phyloP scores from a whole-genome alignment of 2,113 vertebrate species.

The Epinephelus lanceolatus region DNA sequence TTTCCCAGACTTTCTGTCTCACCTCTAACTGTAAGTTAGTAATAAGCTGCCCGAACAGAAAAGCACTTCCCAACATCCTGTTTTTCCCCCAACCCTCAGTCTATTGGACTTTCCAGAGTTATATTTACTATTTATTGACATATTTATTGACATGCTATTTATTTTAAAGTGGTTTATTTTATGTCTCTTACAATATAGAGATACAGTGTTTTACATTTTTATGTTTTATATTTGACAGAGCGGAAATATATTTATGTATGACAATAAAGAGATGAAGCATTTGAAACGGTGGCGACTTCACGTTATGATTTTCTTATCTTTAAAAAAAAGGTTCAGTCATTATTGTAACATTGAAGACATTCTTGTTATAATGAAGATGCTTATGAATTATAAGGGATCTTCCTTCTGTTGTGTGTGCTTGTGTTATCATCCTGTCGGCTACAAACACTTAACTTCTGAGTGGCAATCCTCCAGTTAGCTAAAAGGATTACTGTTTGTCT shows the following conservation, averaged over 20 bases:
- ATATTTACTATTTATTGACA: conserved; percentile 76
- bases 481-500: conserved; percentile 31
- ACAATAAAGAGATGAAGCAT: conserved; percentile 74
- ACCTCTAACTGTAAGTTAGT: conserved; percentile 46
- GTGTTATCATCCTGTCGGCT: conserved; percentile 21
- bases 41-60: conserved; percentile 14
- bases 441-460: conserved; percentile 36
- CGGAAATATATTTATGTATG: conserved; percentile 51
- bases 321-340: conserved; percentile 14
- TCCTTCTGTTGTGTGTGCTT: conserved; percentile 25
- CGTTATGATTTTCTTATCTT: conserved; percentile 41
- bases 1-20: conserved; percentile 79
- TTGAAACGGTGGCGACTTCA: conserved; percentile 56
- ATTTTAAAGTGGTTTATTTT: conserved; percentile 69
- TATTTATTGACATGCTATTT: conserved; percentile 81
- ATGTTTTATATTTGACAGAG: conserved; percentile 58
- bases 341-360: conserved; percentile 33
- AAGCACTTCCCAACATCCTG: conserved; percentile 59
- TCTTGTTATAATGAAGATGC: conserved; percentile 30
- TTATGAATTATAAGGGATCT: conserved; percentile 29
- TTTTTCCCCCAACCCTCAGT: conserved; percentile 44
- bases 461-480: conserved; percentile 30
- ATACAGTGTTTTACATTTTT: conserved; percentile 59
- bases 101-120: conserved; percentile 77
- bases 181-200: conserved; percentile 59